A percentile compares a stretch with the other conserved stretches of the same genome.
phyloP scores from a whole-genome alignment of 2,888 invertebrate species.

The Brachycybe producta region DNA sequence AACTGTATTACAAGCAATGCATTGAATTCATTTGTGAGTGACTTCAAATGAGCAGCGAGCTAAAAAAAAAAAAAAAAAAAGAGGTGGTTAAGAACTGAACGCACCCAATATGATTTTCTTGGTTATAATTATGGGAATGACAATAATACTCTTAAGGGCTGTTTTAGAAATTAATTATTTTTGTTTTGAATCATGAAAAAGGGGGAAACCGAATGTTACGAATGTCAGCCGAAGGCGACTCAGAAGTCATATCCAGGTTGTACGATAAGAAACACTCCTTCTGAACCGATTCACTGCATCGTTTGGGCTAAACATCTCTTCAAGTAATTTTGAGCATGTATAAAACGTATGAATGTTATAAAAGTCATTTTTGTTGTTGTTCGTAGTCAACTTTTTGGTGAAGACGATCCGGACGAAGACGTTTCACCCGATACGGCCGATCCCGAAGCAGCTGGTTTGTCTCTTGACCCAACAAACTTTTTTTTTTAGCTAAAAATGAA shows the following conservation, averaged over 20 bases:
- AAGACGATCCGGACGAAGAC: slow-evolving; percentile 90
- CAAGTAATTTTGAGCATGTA: slow-evolving; percentile 47
- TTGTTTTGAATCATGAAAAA: slow-evolving; percentile 29
- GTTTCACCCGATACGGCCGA: slow-evolving; percentile 95
- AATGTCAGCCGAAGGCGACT: slow-evolving; percentile 80
- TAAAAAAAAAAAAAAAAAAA: too few species aligned
- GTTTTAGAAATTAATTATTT: slow-evolving; percentile 8
- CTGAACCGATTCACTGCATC: slow-evolving; percentile 97
- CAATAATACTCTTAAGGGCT: too few species aligned
- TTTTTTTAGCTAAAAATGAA: slow-evolving; percentile 50
- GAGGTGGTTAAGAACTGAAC: too few species aligned
- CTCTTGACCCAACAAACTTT: not conserved
- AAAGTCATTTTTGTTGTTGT: slow-evolving; percentile 13
- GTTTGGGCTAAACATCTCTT: slow-evolving; percentile 99
- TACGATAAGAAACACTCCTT: slow-evolving; percentile 97
- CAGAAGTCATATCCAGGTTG: slow-evolving; percentile 94
- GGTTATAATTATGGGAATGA: too few species aligned
- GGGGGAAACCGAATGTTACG: slow-evolving; percentile 87
- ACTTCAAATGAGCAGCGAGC: too few species aligned
- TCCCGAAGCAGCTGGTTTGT: slow-evolving; percentile 66
- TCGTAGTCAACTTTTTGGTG: slow-evolving; percentile 86
- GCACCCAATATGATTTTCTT: too few species aligned
- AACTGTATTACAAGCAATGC: too few species aligned
- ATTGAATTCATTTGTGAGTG: too few species aligned
- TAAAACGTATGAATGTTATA: not conserved